A percentile compares a stretch with the other conserved stretches of the same genome.
Conservation (phyloP, 1,140 invertebrate genomes). For the Glossosoma conforme region DNA sequence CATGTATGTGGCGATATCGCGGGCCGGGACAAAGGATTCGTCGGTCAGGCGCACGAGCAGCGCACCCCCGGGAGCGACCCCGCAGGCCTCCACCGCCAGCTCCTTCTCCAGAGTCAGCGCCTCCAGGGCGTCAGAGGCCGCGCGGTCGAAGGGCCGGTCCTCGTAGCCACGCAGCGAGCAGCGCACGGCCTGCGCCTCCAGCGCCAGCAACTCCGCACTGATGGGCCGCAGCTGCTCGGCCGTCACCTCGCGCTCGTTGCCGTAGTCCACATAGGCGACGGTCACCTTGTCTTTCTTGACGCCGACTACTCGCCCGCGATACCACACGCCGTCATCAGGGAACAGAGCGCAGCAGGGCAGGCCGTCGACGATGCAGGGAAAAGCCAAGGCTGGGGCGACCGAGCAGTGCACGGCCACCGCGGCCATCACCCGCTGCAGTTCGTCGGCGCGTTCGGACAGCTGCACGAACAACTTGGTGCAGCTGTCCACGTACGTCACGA, state of each 20-base stretch:
- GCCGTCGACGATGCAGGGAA: constrained; percentile 49
- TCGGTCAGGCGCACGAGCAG: constrained; percentile 52
- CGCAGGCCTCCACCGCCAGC: constrained; percentile 54
- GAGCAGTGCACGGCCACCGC: constrained; percentile 46
- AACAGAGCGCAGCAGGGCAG: constrained; percentile 70
- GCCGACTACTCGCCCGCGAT: constrained; percentile 58
- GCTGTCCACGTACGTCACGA: constrained; percentile 65
- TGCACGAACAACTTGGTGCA: constrained; percentile 69
- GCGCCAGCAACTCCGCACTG: constrained; percentile 56
- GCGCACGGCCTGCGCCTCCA: constrained; percentile 69
- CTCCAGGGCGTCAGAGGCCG: constrained; percentile 39
- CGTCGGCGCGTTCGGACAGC: constrained; percentile 52
- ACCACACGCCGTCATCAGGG: constrained; percentile 66
- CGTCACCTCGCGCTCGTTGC: constrained; percentile 65
- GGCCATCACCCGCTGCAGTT: constrained; percentile 52
- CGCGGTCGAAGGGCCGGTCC: constrained; percentile 35
- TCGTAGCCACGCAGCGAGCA: constrained; percentile 58
- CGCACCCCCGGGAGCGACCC: constrained; percentile 43
- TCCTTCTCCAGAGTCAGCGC: constrained; percentile 39
- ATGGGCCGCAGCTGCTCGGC: constrained; percentile 56
- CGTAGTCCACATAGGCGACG: constrained; percentile 74
- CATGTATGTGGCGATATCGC: constrained; percentile 39
- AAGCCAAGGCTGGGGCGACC: constrained; percentile 41
- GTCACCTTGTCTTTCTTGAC: constrained; percentile 44
- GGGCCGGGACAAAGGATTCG: constrained; percentile 35